These are phyloP conservation scores for Chydorus sphaericus DNA, from an alignment of 2,888 invertebrate genomes.

Conservation along the genomic window DNA sequence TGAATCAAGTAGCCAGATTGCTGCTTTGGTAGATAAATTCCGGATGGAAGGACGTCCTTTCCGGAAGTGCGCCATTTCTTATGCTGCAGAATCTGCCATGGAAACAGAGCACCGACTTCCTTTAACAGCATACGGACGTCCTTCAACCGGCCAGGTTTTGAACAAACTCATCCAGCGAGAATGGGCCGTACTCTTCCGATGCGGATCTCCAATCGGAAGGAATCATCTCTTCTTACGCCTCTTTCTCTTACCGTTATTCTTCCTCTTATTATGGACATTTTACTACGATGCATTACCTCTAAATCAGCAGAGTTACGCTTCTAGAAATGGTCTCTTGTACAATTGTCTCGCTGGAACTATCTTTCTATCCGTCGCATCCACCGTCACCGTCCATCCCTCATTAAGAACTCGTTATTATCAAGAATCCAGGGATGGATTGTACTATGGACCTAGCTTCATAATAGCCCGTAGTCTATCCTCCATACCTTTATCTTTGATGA, in stretches of 20 bases:
- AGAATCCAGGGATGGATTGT: constrained; percentile 75
- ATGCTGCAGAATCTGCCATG: constrained; percentile 17
- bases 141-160: constrained; percentile 24
- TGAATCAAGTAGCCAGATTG: constrained; percentile 85
- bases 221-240: constrained; percentile 60
- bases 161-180: not conserved
- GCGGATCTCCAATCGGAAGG: constrained; percentile 7
- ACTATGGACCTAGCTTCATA: constrained; percentile 69
- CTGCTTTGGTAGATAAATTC: constrained; percentile 79
- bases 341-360: constrained; percentile 51
- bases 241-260: constrained; percentile 52
- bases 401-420: constrained; percentile 85
- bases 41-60: constrained; percentile 67
- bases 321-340: constrained; percentile 52
- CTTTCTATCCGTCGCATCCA: constrained; percentile 50
- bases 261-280: constrained; percentile 62
- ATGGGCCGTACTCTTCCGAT: not conserved
- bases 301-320: constrained; percentile 50
- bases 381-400: constrained; percentile 51
- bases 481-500: constrained; percentile 64
- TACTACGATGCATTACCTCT: constrained; percentile 39
- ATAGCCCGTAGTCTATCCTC: constrained; percentile 66
- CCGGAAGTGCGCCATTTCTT: constrained; percentile 40
- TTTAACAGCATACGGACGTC: constrained; percentile 54
- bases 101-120: constrained; percentile 45